Conservation (phyloP, 2,888 invertebrate species). For the Chloroclystis v-ata region DNA sequence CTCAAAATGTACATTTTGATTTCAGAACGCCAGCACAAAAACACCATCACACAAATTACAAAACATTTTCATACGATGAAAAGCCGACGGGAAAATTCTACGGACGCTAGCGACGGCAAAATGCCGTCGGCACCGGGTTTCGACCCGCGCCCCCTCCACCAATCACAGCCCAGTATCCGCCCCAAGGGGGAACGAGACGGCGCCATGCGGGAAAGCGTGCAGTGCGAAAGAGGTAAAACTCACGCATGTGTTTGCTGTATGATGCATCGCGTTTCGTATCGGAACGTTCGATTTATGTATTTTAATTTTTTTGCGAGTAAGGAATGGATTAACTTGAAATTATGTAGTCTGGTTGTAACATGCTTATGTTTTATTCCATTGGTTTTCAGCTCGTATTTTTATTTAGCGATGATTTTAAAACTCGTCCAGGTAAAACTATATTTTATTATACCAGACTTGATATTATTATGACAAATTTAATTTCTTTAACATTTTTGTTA, state of each 20-base stretch:
- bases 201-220: conserved; percentile 46
- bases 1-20: no score
- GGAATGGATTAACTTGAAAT: conserved; percentile 48
- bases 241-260: conserved; percentile 68
- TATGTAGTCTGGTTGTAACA: conserved; percentile 26
- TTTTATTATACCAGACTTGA: no score
- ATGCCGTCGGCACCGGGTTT: conserved; percentile 73
- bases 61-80: conserved; percentile 21
- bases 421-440: no score
- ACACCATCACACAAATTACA: conserved; percentile 12
- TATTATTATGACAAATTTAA: no score
- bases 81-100: conserved; percentile 44
- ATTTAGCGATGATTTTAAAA: no score
- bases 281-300: conserved; percentile 66
- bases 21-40: conserved; percentile 6
- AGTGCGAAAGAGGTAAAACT: conserved; percentile 42
- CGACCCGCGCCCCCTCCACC: conserved; percentile 64
- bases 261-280: conserved; percentile 75
- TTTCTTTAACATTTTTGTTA: no score
- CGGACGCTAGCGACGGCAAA: conserved; percentile 68
- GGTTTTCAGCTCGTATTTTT: conserved; percentile 1
- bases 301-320: conserved; percentile 55
- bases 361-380: conserved; percentile 12
- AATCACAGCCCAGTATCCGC: conserved; percentile 66
- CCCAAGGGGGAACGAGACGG: conserved; percentile 46